These are phyloP conservation scores for Scelioninae gen. 1 DNA, from an alignment of 2,888 invertebrate species.

Conservation along the genomic window DNA sequence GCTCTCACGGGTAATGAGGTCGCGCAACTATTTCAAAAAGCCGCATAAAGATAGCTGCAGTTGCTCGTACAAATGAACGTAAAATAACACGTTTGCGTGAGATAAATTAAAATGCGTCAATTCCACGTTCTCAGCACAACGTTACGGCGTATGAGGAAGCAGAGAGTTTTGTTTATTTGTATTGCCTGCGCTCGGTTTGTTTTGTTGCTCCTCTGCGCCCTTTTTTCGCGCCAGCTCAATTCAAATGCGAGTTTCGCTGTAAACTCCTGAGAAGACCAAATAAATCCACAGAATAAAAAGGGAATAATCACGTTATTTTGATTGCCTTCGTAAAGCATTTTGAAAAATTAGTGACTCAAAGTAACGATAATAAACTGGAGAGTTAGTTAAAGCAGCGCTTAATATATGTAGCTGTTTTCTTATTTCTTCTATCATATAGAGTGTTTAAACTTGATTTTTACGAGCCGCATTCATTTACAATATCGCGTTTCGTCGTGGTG, in stretches of 20 bases:
- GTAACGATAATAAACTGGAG: neutral
- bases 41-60: constrained; percentile 23
- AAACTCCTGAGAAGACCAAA: neutral
- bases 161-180: constrained; percentile 1
- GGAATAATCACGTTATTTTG: neutral
- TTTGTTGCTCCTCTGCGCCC: neutral
- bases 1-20: constrained; percentile 26
- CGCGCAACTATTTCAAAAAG: constrained; percentile 16
- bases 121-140: constrained; percentile 4
- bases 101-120: constrained; percentile 34
- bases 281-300: neutral
- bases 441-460: constrained; percentile 15
- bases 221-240: neutral
- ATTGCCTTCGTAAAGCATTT: constrained; percentile 9
- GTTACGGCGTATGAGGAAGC: neutral
- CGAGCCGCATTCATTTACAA: constrained; percentile 2
- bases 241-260: constrained; percentile 1
- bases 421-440: constrained; percentile 1
- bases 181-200: neutral
- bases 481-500: constrained; percentile 12
- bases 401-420: constrained; percentile 8
- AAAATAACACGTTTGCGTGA: constrained; percentile 31
- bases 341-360: neutral
- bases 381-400: neutral
- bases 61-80: constrained; percentile 14